Evolutionary conservation across 2,888 invertebrate genomes (phyloP).

Genomic region (Ochropleura plecta): DNA sequence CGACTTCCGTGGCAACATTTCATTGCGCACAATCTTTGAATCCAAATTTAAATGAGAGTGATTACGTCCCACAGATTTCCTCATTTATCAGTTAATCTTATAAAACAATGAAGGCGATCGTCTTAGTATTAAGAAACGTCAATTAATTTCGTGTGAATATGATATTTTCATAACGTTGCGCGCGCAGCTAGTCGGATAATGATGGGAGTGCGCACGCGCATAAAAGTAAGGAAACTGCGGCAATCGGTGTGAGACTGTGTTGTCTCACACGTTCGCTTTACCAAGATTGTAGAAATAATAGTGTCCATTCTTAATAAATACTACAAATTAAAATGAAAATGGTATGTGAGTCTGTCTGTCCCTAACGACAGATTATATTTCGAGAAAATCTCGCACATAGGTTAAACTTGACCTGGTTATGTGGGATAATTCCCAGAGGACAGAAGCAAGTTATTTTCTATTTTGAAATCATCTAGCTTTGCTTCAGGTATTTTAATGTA

Average conservation of each 20-base stretch:
- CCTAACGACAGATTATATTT: not conserved
- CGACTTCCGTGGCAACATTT: constrained; percentile 56
- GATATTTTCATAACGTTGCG: constrained; percentile 67
- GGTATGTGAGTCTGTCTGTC: not conserved
- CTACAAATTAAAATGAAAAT: no score
- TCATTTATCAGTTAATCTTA: constrained; percentile 59
- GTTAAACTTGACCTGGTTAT: not conserved
- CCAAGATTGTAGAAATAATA: constrained; percentile 37
- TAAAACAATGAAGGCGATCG: constrained; percentile 62
- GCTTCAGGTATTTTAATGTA: not conserved
- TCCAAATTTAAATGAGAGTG: constrained; percentile 45
- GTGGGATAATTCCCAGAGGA: no score
- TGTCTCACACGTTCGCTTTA: constrained; percentile 43
- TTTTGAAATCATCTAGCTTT: not conserved
- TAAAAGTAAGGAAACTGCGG: constrained; percentile 49
- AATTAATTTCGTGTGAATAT: constrained; percentile 69
- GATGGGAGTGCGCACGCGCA: constrained; percentile 62
- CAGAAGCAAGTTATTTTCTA: not conserved
- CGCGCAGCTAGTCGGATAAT: constrained; percentile 54
- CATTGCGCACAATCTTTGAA: constrained; percentile 40
- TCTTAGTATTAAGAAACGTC: constrained; percentile 62
- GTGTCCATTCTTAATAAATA: not conserved
- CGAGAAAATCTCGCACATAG: not conserved
- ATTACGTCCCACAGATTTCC: constrained; percentile 56
- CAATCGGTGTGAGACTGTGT: constrained; percentile 48